A percentile compares a stretch with the other conserved stretches of the same genome.
Evolutionary conservation across 2,113 vertebrate genomes (phyloP).

Genomic region (Rutilus rutilus): DNA sequence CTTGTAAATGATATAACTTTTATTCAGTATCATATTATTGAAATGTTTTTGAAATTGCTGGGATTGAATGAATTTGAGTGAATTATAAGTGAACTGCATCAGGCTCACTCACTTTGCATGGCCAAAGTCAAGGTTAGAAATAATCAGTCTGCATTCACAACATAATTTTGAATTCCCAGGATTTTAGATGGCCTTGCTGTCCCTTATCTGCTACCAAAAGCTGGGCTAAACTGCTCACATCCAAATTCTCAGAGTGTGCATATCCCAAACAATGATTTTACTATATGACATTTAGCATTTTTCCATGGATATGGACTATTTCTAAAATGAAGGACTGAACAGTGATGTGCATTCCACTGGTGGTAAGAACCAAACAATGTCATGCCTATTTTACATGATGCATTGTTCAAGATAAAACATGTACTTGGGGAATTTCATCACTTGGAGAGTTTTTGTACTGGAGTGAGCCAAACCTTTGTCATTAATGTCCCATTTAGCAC

Average conservation of each 20-base stretch:
- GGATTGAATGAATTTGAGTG: background rate
- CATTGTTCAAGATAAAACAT: constrained; percentile 40
- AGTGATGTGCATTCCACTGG: constrained; percentile 45
- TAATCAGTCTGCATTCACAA: constrained; percentile 34
- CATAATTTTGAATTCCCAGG: constrained; percentile 15
- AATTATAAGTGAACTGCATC: background rate
- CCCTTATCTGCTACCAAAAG: constrained; percentile 28
- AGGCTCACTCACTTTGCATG: background rate
- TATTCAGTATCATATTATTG: no score
- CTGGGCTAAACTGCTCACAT: constrained; percentile 13
- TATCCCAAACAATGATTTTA: constrained; percentile 49
- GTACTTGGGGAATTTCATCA: background rate
- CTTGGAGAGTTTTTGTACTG: background rate
- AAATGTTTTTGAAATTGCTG: background rate
- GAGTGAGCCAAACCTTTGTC: background rate
- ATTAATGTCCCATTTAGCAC: background rate
- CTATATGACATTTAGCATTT: constrained; percentile 48
- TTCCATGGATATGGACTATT: constrained; percentile 51
- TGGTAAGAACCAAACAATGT: constrained; percentile 45
- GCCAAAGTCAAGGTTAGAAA: constrained; percentile 24
- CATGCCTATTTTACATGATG: constrained; percentile 31
- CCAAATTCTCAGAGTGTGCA: constrained; percentile 26
- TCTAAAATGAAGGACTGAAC: constrained; percentile 35
- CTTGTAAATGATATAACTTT: no score
- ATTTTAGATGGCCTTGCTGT: constrained; percentile 22